Percentiles rank a stretch among this genome's conserved stretches.
Evolutionary conservation across 1,140 invertebrate genomes (phyloP).

Genomic region (Drosophila gunungcola): DNA sequence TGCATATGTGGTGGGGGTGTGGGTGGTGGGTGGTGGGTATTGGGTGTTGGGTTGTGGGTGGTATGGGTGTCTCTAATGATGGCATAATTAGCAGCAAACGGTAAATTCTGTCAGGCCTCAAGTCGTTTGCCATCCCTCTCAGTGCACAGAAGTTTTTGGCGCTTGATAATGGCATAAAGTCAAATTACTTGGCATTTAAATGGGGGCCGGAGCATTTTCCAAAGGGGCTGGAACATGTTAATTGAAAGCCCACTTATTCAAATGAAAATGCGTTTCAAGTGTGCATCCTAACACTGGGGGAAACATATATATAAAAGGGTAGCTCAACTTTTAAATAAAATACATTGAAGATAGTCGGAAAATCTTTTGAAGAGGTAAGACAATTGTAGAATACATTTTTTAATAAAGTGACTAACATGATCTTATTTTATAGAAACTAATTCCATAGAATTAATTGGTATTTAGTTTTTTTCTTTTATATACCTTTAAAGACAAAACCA

Average conservation of each 20-base stretch:
- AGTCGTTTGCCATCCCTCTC: neutral
- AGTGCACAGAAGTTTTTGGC: slow-evolving; percentile 40
- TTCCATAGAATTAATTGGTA: too few relatives aligned
- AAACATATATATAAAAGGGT: neutral
- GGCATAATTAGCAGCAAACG: slow-evolving; percentile 77
- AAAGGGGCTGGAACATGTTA: slow-evolving; percentile 52
- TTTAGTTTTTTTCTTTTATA: too few relatives aligned
- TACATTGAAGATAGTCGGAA: too few relatives aligned
- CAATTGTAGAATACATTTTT: too few relatives aligned
- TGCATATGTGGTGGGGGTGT: slow-evolving; percentile 34
- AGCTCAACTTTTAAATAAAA: too few relatives aligned
- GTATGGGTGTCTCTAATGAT: slow-evolving; percentile 62
- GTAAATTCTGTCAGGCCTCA: slow-evolving; percentile 18
- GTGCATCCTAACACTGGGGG: neutral
- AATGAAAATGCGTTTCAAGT: slow-evolving; percentile 52
- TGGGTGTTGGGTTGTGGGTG: neutral
- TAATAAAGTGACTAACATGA: too few relatives aligned
- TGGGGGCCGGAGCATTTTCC: neutral
- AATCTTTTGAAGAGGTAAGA: too few relatives aligned
- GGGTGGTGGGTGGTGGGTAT: slow-evolving; percentile 7
- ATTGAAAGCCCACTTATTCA: slow-evolving; percentile 78
- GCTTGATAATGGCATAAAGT: slow-evolving; percentile 77
- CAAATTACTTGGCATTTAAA: slow-evolving; percentile 57
- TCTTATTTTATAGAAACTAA: too few relatives aligned
- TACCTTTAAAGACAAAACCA: too few relatives aligned